Conservation (phyloP, 2,113 vertebrate species). For the Phrynosoma platyrhinos region DNA sequence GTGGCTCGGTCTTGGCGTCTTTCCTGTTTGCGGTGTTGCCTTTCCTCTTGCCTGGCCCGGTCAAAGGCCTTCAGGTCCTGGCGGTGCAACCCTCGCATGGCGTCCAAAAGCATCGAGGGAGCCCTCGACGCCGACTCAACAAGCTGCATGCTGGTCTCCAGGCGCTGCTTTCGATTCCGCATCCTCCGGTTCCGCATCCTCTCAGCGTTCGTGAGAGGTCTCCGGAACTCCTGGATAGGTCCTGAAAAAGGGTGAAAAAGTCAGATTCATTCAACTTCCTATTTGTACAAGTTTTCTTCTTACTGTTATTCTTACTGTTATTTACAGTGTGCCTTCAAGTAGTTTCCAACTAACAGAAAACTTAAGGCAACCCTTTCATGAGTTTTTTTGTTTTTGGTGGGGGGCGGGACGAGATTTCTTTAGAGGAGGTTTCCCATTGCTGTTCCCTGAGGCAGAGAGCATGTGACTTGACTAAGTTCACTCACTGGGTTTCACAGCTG, state of each 20-base stretch:
- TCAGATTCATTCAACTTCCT: not conserved
- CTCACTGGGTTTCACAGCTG: too few relatives aligned
- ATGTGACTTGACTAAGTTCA: too few relatives aligned
- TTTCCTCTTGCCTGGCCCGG: slow-evolving; percentile 29
- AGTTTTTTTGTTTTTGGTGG: too few relatives aligned
- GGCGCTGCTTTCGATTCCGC: slow-evolving; percentile 36
- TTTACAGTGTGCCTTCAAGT: too few relatives aligned
- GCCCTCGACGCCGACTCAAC: slow-evolving; percentile 28
- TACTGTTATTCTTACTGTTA: too few relatives aligned
- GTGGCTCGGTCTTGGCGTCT: slow-evolving; percentile 25
- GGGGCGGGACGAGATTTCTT: too few relatives aligned
- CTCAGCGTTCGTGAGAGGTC: slow-evolving; percentile 29
- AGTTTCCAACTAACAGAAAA: too few relatives aligned
- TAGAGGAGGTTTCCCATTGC: too few relatives aligned
- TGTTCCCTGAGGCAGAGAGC: too few relatives aligned
- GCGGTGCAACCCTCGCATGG: slow-evolving; percentile 34
- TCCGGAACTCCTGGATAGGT: slow-evolving; percentile 36
- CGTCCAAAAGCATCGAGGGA: slow-evolving; percentile 27
- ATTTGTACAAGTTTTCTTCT: not conserved
- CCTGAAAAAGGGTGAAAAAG: not conserved
- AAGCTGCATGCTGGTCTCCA: slow-evolving; percentile 44
- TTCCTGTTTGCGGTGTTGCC: slow-evolving; percentile 31
- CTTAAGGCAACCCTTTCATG: too few relatives aligned
- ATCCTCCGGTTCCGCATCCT: slow-evolving; percentile 40
- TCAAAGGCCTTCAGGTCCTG: slow-evolving; percentile 42